A percentile compares a stretch with the other conserved stretches of the same genome.
Evolutionary conservation across 2,888 invertebrate genomes (phyloP).

Genomic region (Dorcus parallelipipedus): DNA sequence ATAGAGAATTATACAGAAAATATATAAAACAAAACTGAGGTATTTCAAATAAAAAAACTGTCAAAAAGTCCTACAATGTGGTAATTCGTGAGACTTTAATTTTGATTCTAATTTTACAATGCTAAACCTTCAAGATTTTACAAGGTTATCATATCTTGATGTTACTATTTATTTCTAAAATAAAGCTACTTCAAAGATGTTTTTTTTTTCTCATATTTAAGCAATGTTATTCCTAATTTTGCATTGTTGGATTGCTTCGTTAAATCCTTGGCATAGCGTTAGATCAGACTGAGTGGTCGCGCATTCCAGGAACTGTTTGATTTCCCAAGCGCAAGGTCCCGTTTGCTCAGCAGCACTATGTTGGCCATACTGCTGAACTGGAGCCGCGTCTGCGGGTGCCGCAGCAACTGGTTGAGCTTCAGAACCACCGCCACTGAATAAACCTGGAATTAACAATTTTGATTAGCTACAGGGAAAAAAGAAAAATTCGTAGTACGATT

Average conservation of each 20-base stretch:
- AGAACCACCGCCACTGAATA: conserved; percentile 59
- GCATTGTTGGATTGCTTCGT: conserved; percentile 95
- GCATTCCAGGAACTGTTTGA: conserved; percentile 94
- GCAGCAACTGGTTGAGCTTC: conserved; percentile 45
- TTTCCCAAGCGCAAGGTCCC: conserved; percentile 90
- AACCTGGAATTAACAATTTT: conserved; percentile 45
- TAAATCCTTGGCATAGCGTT: conserved; percentile 92
- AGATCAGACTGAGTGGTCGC: conserved; percentile 88
- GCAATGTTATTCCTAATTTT: conserved; percentile 71
- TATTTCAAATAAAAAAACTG: too few species aligned
- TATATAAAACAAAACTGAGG: too few species aligned
- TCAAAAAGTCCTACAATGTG: too few species aligned
- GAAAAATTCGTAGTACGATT: too few species aligned
- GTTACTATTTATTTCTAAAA: too few species aligned
- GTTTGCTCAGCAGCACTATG: conserved; percentile 55
- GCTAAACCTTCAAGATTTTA: too few species aligned
- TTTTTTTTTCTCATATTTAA: background rate
- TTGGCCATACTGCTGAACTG: conserved; percentile 40
- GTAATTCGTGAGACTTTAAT: too few species aligned
- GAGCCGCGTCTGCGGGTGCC: conserved; percentile 46
- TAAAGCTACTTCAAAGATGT: background rate
- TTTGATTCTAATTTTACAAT: too few species aligned
- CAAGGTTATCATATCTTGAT: too few species aligned
- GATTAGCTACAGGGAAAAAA: background rate
- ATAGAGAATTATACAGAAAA: too few species aligned